Conservation (phyloP, 2,797 vertebrate genomes). For the Enteromius treurensis region DNA sequence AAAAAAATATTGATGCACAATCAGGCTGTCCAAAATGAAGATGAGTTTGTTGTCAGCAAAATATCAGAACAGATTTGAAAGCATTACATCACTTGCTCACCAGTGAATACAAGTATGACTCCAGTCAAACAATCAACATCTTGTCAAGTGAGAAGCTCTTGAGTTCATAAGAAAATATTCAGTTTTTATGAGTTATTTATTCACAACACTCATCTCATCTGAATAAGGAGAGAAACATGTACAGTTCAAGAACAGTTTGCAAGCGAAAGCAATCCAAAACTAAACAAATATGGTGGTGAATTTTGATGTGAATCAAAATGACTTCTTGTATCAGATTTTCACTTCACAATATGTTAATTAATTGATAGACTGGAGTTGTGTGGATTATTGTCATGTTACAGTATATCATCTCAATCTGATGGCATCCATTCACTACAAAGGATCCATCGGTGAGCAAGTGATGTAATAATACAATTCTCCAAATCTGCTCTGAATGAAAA, state of each 20-base stretch:
- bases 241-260: not conserved
- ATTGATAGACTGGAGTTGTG: not conserved
- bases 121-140: not conserved
- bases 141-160: too few species aligned
- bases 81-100: not conserved
- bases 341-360: not conserved
- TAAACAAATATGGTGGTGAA: too few species aligned
- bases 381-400: not conserved
- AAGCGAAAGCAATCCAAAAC: not conserved
- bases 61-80: not conserved
- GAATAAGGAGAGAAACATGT: not conserved
- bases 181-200: not conserved
- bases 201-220: not conserved
- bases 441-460: not conserved
- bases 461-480: not conserved
- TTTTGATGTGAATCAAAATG: not conserved
- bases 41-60: not conserved
- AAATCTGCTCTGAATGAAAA: not conserved
- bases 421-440: not conserved
- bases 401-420: not conserved
- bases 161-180: not conserved
- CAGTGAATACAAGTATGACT: not conserved
- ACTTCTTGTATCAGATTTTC: not conserved
- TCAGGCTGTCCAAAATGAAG: not conserved
- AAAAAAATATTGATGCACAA: not conserved